A percentile compares a stretch with the other conserved stretches of the same genome.
Evolutionary conservation across 1,140 invertebrate genomes (phyloP).

Genomic region (Saxidomus purpurata): DNA sequence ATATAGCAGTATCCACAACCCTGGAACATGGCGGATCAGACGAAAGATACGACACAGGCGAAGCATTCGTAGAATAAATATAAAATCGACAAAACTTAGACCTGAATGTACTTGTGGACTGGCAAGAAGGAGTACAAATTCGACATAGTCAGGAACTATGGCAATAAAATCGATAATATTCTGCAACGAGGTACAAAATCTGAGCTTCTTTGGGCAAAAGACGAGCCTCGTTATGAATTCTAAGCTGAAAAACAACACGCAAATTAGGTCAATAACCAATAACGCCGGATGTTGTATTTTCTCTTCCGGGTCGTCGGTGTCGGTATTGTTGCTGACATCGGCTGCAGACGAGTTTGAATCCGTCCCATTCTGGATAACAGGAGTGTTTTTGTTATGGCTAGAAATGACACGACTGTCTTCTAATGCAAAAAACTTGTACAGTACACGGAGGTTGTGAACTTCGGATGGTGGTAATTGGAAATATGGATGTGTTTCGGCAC

Average conservation of each 20-base stretch:
- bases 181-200: slow-evolving; percentile 81
- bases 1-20: slow-evolving; percentile 99
- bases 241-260: slow-evolving; percentile 83
- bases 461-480: slow-evolving; percentile 76
- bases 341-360: neutral
- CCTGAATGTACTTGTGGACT: slow-evolving; percentile 74
- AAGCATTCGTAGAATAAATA: slow-evolving; percentile 98
- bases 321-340: neutral
- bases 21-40: slow-evolving; percentile 99
- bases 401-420: slow-evolving; percentile 63
- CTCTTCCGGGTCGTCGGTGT: neutral
- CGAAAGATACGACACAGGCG: slow-evolving; percentile 99
- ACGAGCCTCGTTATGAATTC: slow-evolving; percentile 82
- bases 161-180: slow-evolving; percentile 85
- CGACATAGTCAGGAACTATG: slow-evolving; percentile 82
- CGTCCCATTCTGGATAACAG: neutral
- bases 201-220: slow-evolving; percentile 82
- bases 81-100: slow-evolving; percentile 82
- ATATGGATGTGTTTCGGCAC: slow-evolving; percentile 81
- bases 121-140: slow-evolving; percentile 77
- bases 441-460: slow-evolving; percentile 64
- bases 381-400: neutral
- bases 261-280: slow-evolving; percentile 81
- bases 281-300: slow-evolving; percentile 79
- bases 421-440: slow-evolving; percentile 80